Percentiles rank a stretch among this genome's conserved stretches.
These are phyloP conservation scores for Anthophora plumipes DNA, from an alignment of 2,888 invertebrate genomes.

Conservation along the genomic window DNA sequence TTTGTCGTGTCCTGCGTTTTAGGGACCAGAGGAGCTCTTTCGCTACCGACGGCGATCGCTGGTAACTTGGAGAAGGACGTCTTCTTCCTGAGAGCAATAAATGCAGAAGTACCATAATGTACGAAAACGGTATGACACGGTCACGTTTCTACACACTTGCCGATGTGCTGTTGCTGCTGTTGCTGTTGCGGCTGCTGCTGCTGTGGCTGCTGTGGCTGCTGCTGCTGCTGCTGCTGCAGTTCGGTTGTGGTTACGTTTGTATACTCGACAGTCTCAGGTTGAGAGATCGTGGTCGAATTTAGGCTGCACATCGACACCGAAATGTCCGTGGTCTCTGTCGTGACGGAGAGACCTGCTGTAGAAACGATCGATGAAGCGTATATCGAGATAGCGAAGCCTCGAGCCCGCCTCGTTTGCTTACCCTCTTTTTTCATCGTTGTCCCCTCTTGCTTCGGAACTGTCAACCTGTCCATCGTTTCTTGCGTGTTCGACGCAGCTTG, in stretches of 20 bases:
- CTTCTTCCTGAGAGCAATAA: constrained; percentile 77
- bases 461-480: constrained; percentile 81
- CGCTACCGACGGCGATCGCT: constrained; percentile 75
- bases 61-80: constrained; percentile 78
- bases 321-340: constrained; percentile 85
- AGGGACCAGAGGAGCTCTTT: constrained; percentile 74
- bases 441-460: constrained; percentile 82
- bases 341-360: constrained; percentile 83
- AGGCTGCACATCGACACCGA: constrained; percentile 85
- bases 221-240: constrained; percentile 65
- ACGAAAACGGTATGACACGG: no score
- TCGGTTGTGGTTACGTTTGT: constrained; percentile 76
- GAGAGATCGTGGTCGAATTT: constrained; percentile 83
- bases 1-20: constrained; percentile 11
- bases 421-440: constrained; percentile 83
- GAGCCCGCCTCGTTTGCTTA: constrained; percentile 61
- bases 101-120: no score
- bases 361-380: not conserved
- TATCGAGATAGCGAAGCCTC: no score
- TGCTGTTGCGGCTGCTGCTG: constrained; percentile 69
- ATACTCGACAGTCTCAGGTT: constrained; percentile 85
- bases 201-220: constrained; percentile 65
- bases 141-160: constrained; percentile 74
- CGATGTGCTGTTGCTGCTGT: constrained; percentile 69
- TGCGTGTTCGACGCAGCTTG: constrained; percentile 85